A percentile compares a stretch with the other conserved stretches of the same genome.
Conservation (phyloP, 2,797 vertebrate species). For the Clarias fuscus region DNA sequence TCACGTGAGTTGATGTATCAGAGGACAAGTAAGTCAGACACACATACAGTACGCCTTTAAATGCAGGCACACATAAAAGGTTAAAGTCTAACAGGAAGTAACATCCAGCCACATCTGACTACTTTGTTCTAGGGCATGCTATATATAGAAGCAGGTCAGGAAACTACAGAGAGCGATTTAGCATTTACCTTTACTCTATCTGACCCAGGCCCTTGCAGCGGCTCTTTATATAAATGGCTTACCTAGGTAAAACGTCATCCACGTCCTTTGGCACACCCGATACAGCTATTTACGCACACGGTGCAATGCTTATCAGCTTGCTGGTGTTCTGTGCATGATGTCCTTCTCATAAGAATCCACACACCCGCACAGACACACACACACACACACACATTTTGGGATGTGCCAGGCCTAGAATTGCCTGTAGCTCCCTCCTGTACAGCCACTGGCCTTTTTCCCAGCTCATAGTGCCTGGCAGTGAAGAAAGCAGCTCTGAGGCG, state of each 20-base stretch:
- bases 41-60: background rate
- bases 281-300: slow-evolving; percentile 47
- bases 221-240: slow-evolving; percentile 27
- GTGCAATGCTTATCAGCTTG: slow-evolving; percentile 47
- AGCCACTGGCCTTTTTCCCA: slow-evolving; percentile 58
- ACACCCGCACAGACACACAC: slow-evolving; percentile 5
- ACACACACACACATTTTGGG: background rate
- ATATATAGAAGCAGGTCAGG: slow-evolving; percentile 65
- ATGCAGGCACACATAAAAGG: slow-evolving; percentile 53
- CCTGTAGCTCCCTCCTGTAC: slow-evolving; percentile 55
- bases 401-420: slow-evolving; percentile 51
- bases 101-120: slow-evolving; percentile 57
- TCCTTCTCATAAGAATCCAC: slow-evolving; percentile 37
- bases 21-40: slow-evolving; percentile 40
- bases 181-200: slow-evolving; percentile 63
- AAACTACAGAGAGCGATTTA: slow-evolving; percentile 61
- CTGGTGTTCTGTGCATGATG: slow-evolving; percentile 37
- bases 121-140: slow-evolving; percentile 51
- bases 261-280: slow-evolving; percentile 47
- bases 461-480: slow-evolving; percentile 47
- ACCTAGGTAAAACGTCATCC: slow-evolving; percentile 51
- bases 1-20: slow-evolving; percentile 52
- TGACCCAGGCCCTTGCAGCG: slow-evolving; percentile 18
- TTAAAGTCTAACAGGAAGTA: slow-evolving; percentile 66
- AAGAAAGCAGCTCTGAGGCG: slow-evolving; percentile 46